Conservation (phyloP, 1,140 invertebrate species). For the Macrobrachium nipponense region DNA sequence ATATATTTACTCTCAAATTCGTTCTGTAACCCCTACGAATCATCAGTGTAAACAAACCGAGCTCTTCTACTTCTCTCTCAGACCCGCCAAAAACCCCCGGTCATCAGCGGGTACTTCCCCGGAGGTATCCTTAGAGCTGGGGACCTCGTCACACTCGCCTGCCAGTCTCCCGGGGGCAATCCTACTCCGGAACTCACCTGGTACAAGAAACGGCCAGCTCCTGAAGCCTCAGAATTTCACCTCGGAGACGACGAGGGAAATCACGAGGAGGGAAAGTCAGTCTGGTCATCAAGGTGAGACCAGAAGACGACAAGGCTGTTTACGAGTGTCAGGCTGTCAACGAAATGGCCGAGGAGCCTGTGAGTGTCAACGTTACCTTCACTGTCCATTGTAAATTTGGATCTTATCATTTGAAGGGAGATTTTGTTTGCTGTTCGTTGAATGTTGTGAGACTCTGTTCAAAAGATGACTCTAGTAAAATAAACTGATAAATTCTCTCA, state of each 20-base stretch:
- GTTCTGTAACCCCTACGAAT: too few relatives aligned
- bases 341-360: constrained; percentile 14
- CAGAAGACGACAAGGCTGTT: constrained; percentile 89
- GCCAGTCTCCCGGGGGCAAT: constrained; percentile 92
- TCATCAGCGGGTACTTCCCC: constrained; percentile 88
- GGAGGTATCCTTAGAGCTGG: constrained; percentile 84
- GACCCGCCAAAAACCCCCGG: constrained; percentile 90
- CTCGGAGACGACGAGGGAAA: neutral
- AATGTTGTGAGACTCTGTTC: too few relatives aligned
- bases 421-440: too few relatives aligned
- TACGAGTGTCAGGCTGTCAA: constrained; percentile 87
- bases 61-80: constrained; percentile 69
- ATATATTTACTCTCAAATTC: too few relatives aligned
- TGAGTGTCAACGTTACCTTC: constrained; percentile 46
- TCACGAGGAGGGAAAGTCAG: neutral
- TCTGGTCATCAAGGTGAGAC: constrained; percentile 77
- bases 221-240: constrained; percentile 17
- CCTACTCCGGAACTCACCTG: constrained; percentile 89
- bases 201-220: constrained; percentile 75
- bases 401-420: too few relatives aligned
- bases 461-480: too few relatives aligned
- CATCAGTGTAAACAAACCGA: too few relatives aligned
- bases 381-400: constrained; percentile 48
- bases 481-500: too few relatives aligned
- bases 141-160: constrained; percentile 86